A percentile compares a stretch with the other conserved stretches of the same genome.
Conservation (phyloP, 2,888 invertebrate genomes). For the Junonia oenone region DNA sequence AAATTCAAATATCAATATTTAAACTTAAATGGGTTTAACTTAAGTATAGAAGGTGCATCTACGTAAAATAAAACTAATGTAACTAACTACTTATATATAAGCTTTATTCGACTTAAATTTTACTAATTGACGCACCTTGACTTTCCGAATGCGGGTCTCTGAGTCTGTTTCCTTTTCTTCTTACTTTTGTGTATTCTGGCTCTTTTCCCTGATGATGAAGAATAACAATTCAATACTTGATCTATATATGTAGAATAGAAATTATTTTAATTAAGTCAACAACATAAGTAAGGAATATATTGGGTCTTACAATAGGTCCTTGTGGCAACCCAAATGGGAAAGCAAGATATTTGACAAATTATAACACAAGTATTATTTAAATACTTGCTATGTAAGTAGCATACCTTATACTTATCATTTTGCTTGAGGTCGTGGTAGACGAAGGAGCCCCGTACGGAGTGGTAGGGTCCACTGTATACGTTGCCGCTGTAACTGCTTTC, state of each 20-base stretch:
- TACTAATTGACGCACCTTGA: slow-evolving; percentile 81
- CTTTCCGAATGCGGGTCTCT: slow-evolving; percentile 91
- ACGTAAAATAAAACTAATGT: slow-evolving; percentile 67
- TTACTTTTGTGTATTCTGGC: slow-evolving; percentile 90
- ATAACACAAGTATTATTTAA: background rate
- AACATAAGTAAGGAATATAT: background rate
- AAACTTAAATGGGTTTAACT: slow-evolving; percentile 67
- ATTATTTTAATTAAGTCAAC: background rate
- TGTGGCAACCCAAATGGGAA: background rate
- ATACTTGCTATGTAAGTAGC: slow-evolving; percentile 24
- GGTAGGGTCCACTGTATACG: slow-evolving; percentile 92
- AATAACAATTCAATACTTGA: background rate
- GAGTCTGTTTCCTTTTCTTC: slow-evolving; percentile 88
- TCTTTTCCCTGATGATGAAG: slow-evolving; percentile 82
- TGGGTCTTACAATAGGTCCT: background rate
- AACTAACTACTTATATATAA: slow-evolving; percentile 70
- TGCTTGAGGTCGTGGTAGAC: slow-evolving; percentile 93
- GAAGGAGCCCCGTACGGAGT: slow-evolving; percentile 91
- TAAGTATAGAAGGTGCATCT: slow-evolving; percentile 69
- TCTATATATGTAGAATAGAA: too few species aligned
- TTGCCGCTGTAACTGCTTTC: slow-evolving; percentile 95
- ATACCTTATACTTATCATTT: slow-evolving; percentile 88
- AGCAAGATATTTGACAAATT: background rate
- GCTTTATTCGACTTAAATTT: slow-evolving; percentile 39
- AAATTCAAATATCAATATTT: slow-evolving; percentile 69